A percentile compares a stretch with the other conserved stretches of the same genome.
These are phyloP conservation scores for Phrynosoma platyrhinos DNA, from an alignment of 2,113 vertebrate species.

Conservation along the genomic window DNA sequence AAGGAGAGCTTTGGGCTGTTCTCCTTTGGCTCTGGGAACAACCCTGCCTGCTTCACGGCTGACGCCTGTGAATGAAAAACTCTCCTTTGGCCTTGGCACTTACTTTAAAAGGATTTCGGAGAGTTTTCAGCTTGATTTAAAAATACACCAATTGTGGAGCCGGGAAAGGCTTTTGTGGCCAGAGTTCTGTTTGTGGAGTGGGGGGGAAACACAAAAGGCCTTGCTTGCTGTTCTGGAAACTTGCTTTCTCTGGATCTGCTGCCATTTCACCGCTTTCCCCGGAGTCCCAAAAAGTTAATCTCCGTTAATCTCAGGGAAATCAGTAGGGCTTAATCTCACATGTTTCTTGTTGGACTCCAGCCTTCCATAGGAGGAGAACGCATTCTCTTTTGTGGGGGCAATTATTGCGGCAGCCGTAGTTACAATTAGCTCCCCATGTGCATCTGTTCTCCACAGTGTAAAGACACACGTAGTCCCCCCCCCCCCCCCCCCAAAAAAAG, in stretches of 20 bases:
- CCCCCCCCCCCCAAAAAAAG: too few species aligned
- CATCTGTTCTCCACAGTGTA: neutral
- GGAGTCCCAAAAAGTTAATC: neutral
- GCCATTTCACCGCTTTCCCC: neutral
- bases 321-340: neutral
- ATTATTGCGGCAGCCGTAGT: neutral
- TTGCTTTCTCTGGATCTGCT: conserved; percentile 35
- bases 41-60: too few species aligned
- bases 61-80: too few species aligned
- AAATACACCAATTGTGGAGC: neutral
- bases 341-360: neutral
- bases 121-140: too few species aligned
- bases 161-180: neutral
- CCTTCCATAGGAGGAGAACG: neutral
- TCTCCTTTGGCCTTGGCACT: too few species aligned
- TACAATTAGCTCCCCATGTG: conserved; percentile 34
- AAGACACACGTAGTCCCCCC: neutral
- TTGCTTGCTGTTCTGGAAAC: conserved; percentile 16
- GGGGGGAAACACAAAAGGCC: neutral
- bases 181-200: conserved; percentile 26
- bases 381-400: neutral
- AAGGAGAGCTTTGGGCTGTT: too few species aligned
- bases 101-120: too few species aligned
- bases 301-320: neutral
- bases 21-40: too few species aligned